phyloP scores from a whole-genome alignment of 2,797 vertebrate species.

The Schizopygopsis malacanthus region DNA sequence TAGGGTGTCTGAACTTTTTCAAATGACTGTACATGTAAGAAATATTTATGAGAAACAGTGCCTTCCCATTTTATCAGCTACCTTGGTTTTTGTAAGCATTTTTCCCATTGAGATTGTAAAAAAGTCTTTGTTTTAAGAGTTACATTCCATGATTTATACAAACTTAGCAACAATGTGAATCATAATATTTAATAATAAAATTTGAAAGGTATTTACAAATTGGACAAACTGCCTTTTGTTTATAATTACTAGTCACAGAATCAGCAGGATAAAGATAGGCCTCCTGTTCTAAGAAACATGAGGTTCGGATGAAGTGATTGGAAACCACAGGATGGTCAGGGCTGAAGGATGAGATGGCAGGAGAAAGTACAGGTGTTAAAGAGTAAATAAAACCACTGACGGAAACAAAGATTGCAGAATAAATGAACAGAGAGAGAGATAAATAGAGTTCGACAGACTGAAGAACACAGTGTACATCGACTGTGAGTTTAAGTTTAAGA shows the following conservation, averaged over 20 bases:
- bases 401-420: neutral
- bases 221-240: neutral
- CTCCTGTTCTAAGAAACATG: constrained; percentile 61
- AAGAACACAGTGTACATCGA: constrained; percentile 31
- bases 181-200: neutral
- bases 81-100: neutral
- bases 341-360: neutral
- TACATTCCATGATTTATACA: neutral
- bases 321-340: constrained; percentile 43
- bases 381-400: constrained; percentile 22
- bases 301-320: constrained; percentile 42
- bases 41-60: neutral
- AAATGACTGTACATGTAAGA: neutral
- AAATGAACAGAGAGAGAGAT: neutral
- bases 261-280: neutral
- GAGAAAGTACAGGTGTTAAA: constrained; percentile 51
- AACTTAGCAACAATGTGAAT: neutral
- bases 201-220: neutral
- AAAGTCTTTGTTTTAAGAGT: neutral
- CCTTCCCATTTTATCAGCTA: neutral
- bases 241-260: neutral
- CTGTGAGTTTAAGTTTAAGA: constrained; percentile 59
- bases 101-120: neutral
- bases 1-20: neutral
- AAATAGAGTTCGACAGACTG: constrained; percentile 31